phyloP scores from a whole-genome alignment of 2,888 invertebrate genomes.

The Drosophila limbata region DNA sequence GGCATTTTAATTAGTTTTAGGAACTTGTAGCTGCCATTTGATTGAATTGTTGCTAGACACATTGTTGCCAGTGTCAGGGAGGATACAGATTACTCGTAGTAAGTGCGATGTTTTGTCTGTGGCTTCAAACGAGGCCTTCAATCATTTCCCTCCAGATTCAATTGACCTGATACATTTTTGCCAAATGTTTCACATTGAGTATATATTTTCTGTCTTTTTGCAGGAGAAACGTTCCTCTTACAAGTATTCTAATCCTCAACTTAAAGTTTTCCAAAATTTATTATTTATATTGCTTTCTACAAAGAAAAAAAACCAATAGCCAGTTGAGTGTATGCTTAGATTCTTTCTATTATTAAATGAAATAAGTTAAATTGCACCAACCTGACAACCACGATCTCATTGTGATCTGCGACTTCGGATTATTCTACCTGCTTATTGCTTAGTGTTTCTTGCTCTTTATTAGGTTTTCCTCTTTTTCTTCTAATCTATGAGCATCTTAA shows the following conservation, averaged over 20 bases:
- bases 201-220: background rate
- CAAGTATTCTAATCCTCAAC: too few relatives aligned
- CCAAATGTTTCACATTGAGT: background rate
- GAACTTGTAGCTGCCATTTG: conserved; percentile 71
- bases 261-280: too few relatives aligned
- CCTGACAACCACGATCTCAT: background rate
- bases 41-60: conserved; percentile 69
- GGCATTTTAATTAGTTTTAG: conserved; percentile 81
- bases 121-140: conserved; percentile 13
- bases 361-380: too few relatives aligned
- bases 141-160: background rate
- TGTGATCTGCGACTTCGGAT: background rate
- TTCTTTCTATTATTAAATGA: too few relatives aligned
- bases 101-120: conserved; percentile 14
- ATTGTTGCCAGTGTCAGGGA: conserved; percentile 2
- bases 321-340: too few relatives aligned
- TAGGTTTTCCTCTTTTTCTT: background rate
- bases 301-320: too few relatives aligned
- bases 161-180: too few relatives aligned
- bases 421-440: background rate
- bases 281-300: too few relatives aligned
- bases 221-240: too few relatives aligned
- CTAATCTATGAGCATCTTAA: background rate
- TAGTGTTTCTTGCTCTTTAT: background rate
- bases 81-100: conserved; percentile 32